Percentiles rank a stretch among this genome's conserved stretches.
Evolutionary conservation across 1,140 invertebrate species (phyloP).

Genomic region (Bombus consobrinus): DNA sequence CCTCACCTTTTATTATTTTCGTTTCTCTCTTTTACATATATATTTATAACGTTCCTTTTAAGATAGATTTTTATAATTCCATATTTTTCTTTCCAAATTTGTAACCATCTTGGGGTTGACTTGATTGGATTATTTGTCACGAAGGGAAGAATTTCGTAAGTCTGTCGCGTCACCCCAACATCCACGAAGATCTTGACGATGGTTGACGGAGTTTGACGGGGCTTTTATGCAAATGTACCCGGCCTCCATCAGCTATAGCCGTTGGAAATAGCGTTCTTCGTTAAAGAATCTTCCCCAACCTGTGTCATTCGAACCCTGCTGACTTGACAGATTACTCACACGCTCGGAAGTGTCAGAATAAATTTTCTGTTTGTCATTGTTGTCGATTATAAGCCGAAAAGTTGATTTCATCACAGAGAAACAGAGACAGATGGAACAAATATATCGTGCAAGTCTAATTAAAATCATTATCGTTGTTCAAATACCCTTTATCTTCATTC

Average conservation of each 20-base stretch:
- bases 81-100: not conserved
- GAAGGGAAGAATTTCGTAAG: conserved; percentile 4
- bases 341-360: not conserved
- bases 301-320: not conserved
- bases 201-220: conserved; percentile 26
- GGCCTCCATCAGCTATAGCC: not conserved
- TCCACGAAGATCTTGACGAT: not conserved
- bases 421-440: not conserved
- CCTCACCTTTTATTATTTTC: too few species aligned
- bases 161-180: conserved; percentile 6
- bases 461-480: not conserved
- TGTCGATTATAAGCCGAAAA: not conserved
- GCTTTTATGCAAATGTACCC: conserved; percentile 34
- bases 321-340: not conserved
- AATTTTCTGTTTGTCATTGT: not conserved
- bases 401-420: not conserved
- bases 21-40: too few species aligned
- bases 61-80: not conserved
- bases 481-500: not conserved
- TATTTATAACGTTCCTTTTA: too few species aligned
- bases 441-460: not conserved
- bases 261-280: conserved; percentile 4
- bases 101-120: not conserved
- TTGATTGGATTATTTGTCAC: not conserved
- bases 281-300: not conserved